Conservation (phyloP, 2,113 vertebrate species). For the Ictidomys tridecemlineatus region DNA sequence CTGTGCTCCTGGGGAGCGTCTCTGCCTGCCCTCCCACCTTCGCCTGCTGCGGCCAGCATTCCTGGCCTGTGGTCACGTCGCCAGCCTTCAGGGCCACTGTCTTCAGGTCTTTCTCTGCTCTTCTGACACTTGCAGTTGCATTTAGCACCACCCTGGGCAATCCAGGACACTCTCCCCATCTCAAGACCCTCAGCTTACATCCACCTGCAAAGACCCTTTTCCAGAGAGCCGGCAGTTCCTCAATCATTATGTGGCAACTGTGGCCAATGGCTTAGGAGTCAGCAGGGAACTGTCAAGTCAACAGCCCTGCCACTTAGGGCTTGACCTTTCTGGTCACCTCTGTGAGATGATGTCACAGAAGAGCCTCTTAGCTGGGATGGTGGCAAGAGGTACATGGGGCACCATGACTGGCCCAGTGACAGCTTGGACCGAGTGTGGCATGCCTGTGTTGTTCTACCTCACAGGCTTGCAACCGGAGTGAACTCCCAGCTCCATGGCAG, state of each 20-base stretch:
- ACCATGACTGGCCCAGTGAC: accelerated
- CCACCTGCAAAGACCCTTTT: not conserved
- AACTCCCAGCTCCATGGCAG: not conserved
- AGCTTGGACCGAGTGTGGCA: accelerated
- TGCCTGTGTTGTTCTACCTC: accelerated
- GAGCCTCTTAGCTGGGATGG: not conserved
- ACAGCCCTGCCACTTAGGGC: not conserved
- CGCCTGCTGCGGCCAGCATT: accelerated
- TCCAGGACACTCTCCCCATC: not conserved
- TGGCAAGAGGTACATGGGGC: not conserved
- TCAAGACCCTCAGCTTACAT: not conserved
- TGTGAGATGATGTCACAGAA: not conserved
- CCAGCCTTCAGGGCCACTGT: not conserved
- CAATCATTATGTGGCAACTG: not conserved
- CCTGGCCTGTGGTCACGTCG: not conserved
- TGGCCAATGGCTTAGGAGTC: not conserved
- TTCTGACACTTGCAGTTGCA: not conserved
- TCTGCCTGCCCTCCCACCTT: not conserved
- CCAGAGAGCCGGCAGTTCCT: not conserved
- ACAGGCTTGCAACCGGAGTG: not conserved
- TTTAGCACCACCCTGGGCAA: not conserved
- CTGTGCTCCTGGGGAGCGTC: accelerated
- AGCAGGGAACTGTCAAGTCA: not conserved
- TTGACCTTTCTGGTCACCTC: not conserved
- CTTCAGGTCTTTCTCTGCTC: not conserved